phyloP scores from a whole-genome alignment of 2,888 invertebrate genomes.

The Acrobasis consociella region DNA sequence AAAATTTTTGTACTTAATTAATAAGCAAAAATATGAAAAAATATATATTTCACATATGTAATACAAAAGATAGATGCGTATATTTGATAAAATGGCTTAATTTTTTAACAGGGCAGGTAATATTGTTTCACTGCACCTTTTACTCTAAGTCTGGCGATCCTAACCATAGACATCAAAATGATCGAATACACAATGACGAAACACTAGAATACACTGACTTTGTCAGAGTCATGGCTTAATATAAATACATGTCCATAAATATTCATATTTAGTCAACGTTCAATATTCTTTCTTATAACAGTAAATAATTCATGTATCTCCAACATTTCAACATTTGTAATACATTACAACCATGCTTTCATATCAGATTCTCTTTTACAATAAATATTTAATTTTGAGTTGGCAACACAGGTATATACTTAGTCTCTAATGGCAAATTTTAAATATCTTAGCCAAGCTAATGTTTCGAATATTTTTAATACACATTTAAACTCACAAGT shows the following conservation, averaged over 20 bases:
- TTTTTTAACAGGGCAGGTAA: not conserved
- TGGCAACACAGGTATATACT: not conserved
- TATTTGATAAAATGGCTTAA: not conserved
- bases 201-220: slow-evolving; percentile 4
- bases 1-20: too few relatives aligned
- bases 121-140: not conserved
- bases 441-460: not conserved
- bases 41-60: too few relatives aligned
- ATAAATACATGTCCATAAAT: slow-evolving; percentile 13
- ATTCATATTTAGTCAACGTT: slow-evolving; percentile 15
- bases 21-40: too few relatives aligned
- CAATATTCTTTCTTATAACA: slow-evolving; percentile 10
- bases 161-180: not conserved
- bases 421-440: not conserved
- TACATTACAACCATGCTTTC: slow-evolving; percentile 14
- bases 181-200: not conserved
- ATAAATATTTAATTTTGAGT: slow-evolving; percentile 6
- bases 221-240: slow-evolving; percentile 6
- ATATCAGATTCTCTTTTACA: not conserved
- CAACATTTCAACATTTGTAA: slow-evolving; percentile 16
- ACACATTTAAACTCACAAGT: not conserved
- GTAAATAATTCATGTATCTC: slow-evolving; percentile 9
- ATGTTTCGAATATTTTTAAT: not conserved
- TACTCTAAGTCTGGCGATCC: not conserved
- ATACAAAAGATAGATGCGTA: too few relatives aligned